These are phyloP conservation scores for Clistopyga incitator DNA, from an alignment of 2,888 invertebrate genomes.

Conservation along the genomic window DNA sequence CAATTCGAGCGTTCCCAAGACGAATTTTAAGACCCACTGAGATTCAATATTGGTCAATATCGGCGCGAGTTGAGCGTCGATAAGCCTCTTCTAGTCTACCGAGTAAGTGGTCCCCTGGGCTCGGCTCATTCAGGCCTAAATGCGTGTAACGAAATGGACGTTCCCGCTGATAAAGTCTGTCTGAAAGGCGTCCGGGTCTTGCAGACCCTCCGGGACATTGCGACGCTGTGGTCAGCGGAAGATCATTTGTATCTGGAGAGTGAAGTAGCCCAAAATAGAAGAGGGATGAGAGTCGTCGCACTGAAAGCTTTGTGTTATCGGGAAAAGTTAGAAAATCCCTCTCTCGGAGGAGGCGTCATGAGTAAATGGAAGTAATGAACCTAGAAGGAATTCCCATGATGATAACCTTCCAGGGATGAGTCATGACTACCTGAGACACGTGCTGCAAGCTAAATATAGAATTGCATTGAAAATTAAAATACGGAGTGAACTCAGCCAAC, in stretches of 20 bases:
- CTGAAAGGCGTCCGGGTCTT: constrained; percentile 44
- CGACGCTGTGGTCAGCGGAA: constrained; percentile 24
- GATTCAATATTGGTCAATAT: constrained; percentile 75
- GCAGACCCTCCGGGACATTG: constrained; percentile 40
- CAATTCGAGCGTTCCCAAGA: constrained; percentile 41
- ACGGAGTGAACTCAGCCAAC: neutral
- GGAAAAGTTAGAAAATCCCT: constrained; percentile 30
- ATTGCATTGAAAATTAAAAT: neutral
- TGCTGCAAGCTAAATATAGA: neutral
- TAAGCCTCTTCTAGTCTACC: constrained; percentile 70
- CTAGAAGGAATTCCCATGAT: neutral
- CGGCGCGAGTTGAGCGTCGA: constrained; percentile 67
- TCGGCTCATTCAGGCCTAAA: constrained; percentile 56
- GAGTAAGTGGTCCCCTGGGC: constrained; percentile 49
- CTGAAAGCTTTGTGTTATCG: constrained; percentile 38
- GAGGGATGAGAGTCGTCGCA: constrained; percentile 36
- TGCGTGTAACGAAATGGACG: constrained; percentile 70
- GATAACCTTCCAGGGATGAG: neutral
- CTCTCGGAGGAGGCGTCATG: constrained; percentile 22
- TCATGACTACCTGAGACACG: neutral
- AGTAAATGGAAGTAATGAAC: constrained; percentile 11
- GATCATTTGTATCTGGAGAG: constrained; percentile 16
- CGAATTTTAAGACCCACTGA: constrained; percentile 59
- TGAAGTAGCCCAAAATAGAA: constrained; percentile 45
- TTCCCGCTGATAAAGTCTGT: constrained; percentile 62